Evolutionary conservation across 1,140 invertebrate genomes (phyloP).

Genomic region (Bombus confusus): DNA sequence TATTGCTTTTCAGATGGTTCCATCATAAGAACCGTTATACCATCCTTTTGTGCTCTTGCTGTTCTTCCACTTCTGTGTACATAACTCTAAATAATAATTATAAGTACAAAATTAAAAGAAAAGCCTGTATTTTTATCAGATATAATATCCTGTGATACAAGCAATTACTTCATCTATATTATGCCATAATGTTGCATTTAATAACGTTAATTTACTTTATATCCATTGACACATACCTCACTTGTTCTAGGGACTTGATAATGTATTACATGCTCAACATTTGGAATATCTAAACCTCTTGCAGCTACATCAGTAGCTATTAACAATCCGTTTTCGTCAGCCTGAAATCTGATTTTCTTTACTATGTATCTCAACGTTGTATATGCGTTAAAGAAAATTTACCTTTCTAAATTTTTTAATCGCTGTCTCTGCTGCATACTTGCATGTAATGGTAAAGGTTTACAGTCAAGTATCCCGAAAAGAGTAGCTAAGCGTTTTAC

Average conservation of each 20-base stretch:
- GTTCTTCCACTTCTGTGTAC: slow-evolving; percentile 98
- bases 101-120: not conserved
- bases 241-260: slow-evolving; percentile 98
- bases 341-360: slow-evolving; percentile 86
- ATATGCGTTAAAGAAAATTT: slow-evolving; percentile 14
- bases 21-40: slow-evolving; percentile 95
- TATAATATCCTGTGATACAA: not conserved
- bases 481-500: slow-evolving; percentile 93
- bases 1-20: slow-evolving; percentile 92
- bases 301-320: slow-evolving; percentile 99
- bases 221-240: slow-evolving; percentile 85
- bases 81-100: slow-evolving; percentile 87
- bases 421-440: slow-evolving; percentile 97
- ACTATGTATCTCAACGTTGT: slow-evolving; percentile 24
- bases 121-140: not conserved
- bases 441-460: slow-evolving; percentile 94
- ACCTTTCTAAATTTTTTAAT: slow-evolving; percentile 96
- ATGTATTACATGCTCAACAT: slow-evolving; percentile 97
- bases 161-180: not conserved
- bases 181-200: not conserved
- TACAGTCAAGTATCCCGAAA: slow-evolving; percentile 90
- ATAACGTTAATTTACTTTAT: not conserved
- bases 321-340: slow-evolving; percentile 89
- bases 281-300: slow-evolving; percentile 96
- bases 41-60: slow-evolving; percentile 93